These are phyloP conservation scores for Sitta europaea DNA, from an alignment of 2,113 vertebrate genomes.

Conservation along the genomic window DNA sequence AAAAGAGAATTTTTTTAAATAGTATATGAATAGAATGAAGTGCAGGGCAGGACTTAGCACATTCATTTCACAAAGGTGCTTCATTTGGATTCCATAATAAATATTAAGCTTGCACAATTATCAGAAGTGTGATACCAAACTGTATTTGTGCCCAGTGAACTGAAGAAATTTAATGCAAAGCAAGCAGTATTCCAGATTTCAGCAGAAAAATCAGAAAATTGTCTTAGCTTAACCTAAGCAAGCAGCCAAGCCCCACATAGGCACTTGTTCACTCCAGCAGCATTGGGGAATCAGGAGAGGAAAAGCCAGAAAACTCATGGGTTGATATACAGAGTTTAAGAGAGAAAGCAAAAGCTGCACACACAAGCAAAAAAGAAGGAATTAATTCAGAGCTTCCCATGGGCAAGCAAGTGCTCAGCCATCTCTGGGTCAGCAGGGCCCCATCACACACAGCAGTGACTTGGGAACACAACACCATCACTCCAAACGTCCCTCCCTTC, in stretches of 20 bases:
- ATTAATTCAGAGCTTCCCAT: not conserved
- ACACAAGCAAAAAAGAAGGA: not conserved
- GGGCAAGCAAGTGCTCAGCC: not conserved
- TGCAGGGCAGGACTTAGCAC: not conserved
- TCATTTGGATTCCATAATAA: not conserved
- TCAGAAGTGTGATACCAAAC: not conserved
- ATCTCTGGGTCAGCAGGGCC: not conserved
- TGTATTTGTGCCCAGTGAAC: not conserved
- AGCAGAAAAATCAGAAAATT: not conserved
- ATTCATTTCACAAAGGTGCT: not conserved
- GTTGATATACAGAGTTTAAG: not conserved
- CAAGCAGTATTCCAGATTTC: not conserved
- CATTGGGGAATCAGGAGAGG: rapidly evolving
- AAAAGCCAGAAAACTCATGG: not conserved
- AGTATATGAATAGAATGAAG: not conserved
- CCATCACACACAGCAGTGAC: not conserved
- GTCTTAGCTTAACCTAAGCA: not conserved
- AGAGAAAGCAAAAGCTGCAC: not conserved
- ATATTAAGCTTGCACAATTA: not conserved
- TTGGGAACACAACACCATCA: not conserved
- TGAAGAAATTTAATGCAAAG: not conserved
- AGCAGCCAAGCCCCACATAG: not conserved
- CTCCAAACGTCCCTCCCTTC: not conserved
- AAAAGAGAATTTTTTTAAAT: not conserved
- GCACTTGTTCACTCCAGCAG: not conserved